phyloP scores from a whole-genome alignment of 2,113 vertebrate genomes.

The Beaufortia kweichowensis region DNA sequence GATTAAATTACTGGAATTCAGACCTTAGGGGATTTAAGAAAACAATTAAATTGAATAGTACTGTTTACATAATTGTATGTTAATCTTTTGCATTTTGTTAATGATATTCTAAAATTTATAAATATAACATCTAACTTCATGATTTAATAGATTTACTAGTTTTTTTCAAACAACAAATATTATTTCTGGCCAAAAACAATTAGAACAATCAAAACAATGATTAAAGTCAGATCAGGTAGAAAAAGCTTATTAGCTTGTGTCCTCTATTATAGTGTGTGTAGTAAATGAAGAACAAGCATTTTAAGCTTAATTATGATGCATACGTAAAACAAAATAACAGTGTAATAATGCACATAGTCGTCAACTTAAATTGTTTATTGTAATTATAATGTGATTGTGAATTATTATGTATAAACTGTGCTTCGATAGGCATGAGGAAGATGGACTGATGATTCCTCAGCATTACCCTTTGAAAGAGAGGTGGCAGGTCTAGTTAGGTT shows the following conservation, averaged over 20 bases:
- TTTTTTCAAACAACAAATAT: no score
- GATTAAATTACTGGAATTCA: not conserved
- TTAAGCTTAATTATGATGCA: not conserved
- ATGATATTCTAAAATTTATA: not conserved
- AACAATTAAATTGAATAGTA: not conserved
- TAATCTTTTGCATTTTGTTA: not conserved
- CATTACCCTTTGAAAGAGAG: slow-evolving; percentile 44
- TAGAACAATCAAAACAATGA: not conserved
- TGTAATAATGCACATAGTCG: not conserved
- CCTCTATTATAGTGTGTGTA: not conserved
- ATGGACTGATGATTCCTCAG: slow-evolving; percentile 8
- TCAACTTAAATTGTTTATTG: not conserved
- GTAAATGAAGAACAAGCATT: not conserved
- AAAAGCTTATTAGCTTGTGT: no score
- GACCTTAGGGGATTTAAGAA: slow-evolving; percentile 1
- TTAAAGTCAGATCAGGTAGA: not conserved
- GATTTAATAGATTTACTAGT: no score
- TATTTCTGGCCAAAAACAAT: not conserved
- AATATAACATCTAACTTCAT: not conserved
- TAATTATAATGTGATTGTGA: not conserved
- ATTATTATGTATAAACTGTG: not conserved
- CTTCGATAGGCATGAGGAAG: not conserved
- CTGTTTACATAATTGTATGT: not conserved
- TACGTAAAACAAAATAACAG: not conserved
- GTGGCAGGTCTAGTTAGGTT: slow-evolving; percentile 40